phyloP scores from a whole-genome alignment of 2,888 invertebrate genomes.

The Cosmorhoe ocellata region DNA sequence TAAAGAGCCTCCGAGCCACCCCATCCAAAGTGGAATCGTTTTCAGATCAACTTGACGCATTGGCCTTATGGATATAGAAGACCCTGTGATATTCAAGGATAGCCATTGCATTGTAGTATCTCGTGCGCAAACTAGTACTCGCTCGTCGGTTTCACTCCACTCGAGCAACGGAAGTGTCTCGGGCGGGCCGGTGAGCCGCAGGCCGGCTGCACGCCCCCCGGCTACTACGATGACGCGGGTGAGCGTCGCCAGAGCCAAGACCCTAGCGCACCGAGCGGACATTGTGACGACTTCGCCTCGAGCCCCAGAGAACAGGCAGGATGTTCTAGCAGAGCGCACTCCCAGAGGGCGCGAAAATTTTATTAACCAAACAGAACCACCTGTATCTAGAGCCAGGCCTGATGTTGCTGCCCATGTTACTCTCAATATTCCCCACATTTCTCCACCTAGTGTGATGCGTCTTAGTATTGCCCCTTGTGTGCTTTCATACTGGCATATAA shows the following conservation, averaged over 20 bases:
- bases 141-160: constrained; percentile 89
- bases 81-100: constrained; percentile 83
- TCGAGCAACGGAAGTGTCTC: constrained; percentile 93
- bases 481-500: constrained; percentile 95
- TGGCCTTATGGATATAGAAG: constrained; percentile 79
- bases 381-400: constrained; percentile 88
- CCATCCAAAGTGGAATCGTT: constrained; percentile 84
- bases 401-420: constrained; percentile 76
- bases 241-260: constrained; percentile 96
- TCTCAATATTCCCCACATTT: constrained; percentile 72
- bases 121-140: constrained; percentile 94
- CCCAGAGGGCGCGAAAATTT: constrained; percentile 94
- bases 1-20: constrained; percentile 90
- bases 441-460: constrained; percentile 73
- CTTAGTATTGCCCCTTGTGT: constrained; percentile 82
- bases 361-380: constrained; percentile 97
- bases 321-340: constrained; percentile 93
- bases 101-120: constrained; percentile 93
- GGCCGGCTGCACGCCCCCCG: constrained; percentile 66
- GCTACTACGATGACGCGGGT: constrained; percentile 88
- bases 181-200: constrained; percentile 87
- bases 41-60: constrained; percentile 87
- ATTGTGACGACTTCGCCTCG: constrained; percentile 90
- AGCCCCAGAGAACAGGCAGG: constrained; percentile 98
- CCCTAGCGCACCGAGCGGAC: constrained; percentile 72